phyloP scores from a whole-genome alignment of 2,113 vertebrate species.

The Toxotes chatareus region DNA sequence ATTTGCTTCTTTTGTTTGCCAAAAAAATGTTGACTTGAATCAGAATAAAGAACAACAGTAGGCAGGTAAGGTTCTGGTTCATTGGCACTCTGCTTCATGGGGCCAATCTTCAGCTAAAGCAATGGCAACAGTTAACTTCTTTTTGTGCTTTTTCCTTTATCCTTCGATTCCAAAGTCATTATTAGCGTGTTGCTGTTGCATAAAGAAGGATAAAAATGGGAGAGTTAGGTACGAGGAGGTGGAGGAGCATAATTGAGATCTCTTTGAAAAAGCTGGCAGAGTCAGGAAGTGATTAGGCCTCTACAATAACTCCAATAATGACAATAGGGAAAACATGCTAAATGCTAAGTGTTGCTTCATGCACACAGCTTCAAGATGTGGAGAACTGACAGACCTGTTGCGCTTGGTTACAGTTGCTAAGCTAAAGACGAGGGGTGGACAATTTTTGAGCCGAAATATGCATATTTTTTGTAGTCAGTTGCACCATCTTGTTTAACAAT shows the following conservation, averaged over 20 bases:
- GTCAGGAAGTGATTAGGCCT: slow-evolving; percentile 80
- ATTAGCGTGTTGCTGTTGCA: slow-evolving; percentile 26
- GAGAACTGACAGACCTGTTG: not conserved
- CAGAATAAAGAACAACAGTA: slow-evolving; percentile 3
- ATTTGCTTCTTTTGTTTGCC: slow-evolving; percentile 2
- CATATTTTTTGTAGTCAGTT: not conserved
- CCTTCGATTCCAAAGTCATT: slow-evolving; percentile 28
- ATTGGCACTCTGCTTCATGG: not conserved
- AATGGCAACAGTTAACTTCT: slow-evolving; percentile 15
- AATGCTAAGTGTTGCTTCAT: too few species aligned
- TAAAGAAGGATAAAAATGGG: slow-evolving; percentile 50
- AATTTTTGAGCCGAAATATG: slow-evolving; percentile 1
- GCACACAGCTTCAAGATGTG: too few species aligned
- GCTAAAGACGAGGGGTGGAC: not conserved
- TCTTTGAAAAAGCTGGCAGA: slow-evolving; percentile 61
- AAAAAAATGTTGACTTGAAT: slow-evolving; percentile 25
- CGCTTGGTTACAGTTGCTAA: not conserved
- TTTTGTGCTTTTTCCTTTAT: slow-evolving; percentile 23
- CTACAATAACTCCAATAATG: slow-evolving; percentile 78
- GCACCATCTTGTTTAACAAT: slow-evolving; percentile 13
- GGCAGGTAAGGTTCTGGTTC: slow-evolving; percentile 14
- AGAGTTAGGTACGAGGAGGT: slow-evolving; percentile 46
- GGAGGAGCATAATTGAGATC: slow-evolving; percentile 36
- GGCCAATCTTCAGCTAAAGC: not conserved
- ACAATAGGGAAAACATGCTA: slow-evolving; percentile 74